phyloP scores from a whole-genome alignment of 2,113 vertebrate genomes.

The Sigmodon hispidus region DNA sequence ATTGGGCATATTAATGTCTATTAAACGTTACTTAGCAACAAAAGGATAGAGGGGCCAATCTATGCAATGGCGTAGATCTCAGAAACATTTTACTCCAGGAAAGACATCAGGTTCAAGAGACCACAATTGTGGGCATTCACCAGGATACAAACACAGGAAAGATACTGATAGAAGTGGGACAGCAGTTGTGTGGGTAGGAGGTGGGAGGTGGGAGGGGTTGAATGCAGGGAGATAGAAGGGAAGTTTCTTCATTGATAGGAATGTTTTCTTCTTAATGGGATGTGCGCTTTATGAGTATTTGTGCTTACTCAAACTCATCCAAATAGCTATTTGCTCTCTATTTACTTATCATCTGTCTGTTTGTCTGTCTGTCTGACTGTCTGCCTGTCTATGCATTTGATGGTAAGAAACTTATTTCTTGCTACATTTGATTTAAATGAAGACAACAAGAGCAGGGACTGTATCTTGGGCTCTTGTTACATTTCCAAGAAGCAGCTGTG shows the following conservation, averaged over 20 bases:
- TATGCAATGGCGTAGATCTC: not conserved
- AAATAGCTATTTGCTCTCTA: not conserved
- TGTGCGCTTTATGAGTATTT: not conserved
- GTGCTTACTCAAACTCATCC: not conserved
- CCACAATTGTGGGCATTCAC: not conserved
- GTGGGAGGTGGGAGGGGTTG: not conserved
- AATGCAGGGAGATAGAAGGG: not conserved
- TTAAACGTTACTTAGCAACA: not conserved
- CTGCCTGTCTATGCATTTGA: not conserved
- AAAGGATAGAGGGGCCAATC: not conserved
- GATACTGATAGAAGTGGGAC: not conserved
- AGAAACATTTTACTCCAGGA: not conserved
- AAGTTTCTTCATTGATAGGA: not conserved
- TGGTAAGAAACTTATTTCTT: not conserved
- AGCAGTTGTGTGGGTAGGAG: not conserved
- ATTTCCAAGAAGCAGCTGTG: not conserved
- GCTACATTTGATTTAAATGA: not conserved
- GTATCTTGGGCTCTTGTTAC: not conserved
- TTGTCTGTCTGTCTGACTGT: not conserved
- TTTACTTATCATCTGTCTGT: not conserved
- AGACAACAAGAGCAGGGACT: not conserved
- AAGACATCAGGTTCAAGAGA: not conserved
- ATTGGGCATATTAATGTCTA: rapidly evolving
- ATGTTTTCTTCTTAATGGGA: not conserved
- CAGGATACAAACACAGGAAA: not conserved